A percentile compares a stretch with the other conserved stretches of the same genome.
phyloP scores from a whole-genome alignment of 1,140 invertebrate genomes.

The Fopius arisanus region DNA sequence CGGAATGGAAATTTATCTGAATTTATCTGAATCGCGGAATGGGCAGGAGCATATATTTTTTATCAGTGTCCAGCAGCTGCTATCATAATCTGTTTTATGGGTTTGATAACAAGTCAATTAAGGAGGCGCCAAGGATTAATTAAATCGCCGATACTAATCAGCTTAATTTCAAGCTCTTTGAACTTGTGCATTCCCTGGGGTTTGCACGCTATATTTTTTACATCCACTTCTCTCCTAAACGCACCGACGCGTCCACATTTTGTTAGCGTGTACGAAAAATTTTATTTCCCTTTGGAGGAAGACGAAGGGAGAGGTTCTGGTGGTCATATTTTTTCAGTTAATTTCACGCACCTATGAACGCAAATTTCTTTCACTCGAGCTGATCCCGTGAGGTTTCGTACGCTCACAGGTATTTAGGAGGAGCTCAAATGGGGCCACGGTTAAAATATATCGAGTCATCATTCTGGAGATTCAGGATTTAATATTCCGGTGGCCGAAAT shows the following conservation, averaged over 20 bases:
- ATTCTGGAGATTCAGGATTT: not conserved
- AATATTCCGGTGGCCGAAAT: not conserved
- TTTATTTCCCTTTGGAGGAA: not conserved
- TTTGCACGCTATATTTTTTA: not conserved
- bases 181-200: not conserved
- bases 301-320: not conserved
- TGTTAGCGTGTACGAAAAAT: not conserved
- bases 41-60: too few species aligned
- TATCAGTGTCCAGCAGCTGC: too few species aligned
- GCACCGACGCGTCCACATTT: slow-evolving; percentile 11
- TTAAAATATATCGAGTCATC: not conserved
- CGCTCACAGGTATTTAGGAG: not conserved
- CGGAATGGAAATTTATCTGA: too few species aligned
- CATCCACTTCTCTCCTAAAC: not conserved
- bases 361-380: slow-evolving; percentile 8
- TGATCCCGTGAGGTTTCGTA: not conserved
- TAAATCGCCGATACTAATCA: not conserved
- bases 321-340: slow-evolving; percentile 11
- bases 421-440: not conserved
- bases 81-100: not conserved
- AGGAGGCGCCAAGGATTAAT: not conserved
- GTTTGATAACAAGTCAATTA: not conserved
- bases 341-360: slow-evolving; percentile 16
- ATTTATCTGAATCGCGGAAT: too few species aligned
- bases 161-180: slow-evolving; percentile 7